Base-by-base conservation (phyloP, 2,888 invertebrate species). In the Hofmannophila pseudospretella region DNA sequence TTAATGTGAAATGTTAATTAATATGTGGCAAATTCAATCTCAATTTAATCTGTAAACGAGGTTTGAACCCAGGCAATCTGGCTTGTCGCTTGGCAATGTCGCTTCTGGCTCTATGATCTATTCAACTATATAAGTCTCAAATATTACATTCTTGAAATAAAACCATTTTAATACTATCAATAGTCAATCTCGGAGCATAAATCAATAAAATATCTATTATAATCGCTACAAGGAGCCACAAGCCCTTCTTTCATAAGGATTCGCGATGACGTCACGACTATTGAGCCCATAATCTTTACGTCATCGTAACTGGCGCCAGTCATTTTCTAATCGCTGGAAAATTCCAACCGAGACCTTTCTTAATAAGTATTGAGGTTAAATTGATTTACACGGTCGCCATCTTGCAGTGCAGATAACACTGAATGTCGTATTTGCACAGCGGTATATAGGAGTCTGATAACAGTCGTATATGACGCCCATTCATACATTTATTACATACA, bases 331-430 rank as follows among this genome's bases (percentile, higher is more conserved):
- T 69, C 59, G 45, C 51, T 49, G 80, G 82, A 80, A 82, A 77
- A 67, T 81, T 81, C 78, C 81, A 62, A 67, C 54, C 38, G 60
- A 76, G 76, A 78, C 70, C 73, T 77, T 80, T 79, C 77, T 78
- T 78, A 75, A 65, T 74, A 72, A 70, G 61, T 69, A 73, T 81
- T 80, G 78, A 80, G 82, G 82, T 81, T 82, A 80, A 73, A 75
- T 77, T 81, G 80, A 81, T 82, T 79, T 77, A 75, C 71, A 61
- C 62, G 52, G 59, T 55, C 71, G 79, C 74, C 78, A 75, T 77
- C 71, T 77, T 79, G 67, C 47, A 42, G 41, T 52, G 58, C 36
- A 56, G 75, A 80, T 81, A 80, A 79, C 67, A 48, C 49, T 57
- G 57, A 66, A 67, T 65, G 56, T 58, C 60, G 51, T 77, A 76